These are phyloP conservation scores for Sycophila sp. DNA, from an alignment of 1,140 invertebrate species.

Conservation along the genomic window DNA sequence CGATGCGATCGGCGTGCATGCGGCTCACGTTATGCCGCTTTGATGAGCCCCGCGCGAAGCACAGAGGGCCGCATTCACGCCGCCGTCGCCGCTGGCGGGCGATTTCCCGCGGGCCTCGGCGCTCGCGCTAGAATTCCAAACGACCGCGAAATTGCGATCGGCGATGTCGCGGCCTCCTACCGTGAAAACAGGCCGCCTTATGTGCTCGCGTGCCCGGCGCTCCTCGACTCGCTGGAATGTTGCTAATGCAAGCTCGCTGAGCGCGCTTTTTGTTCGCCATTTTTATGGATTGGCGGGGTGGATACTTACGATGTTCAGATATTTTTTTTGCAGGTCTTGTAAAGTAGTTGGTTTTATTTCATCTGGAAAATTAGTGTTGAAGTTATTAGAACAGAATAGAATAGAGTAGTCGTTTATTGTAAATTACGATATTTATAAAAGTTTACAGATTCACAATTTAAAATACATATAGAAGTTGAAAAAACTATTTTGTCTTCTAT, in stretches of 20 bases:
- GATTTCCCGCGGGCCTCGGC: background rate
- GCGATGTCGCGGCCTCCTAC: background rate
- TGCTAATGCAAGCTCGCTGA: background rate
- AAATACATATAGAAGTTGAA: too few species aligned
- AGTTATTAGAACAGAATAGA: too few species aligned
- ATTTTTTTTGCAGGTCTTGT: too few species aligned
- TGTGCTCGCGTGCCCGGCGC: background rate
- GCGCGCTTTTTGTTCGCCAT: background rate
- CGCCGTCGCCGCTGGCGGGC: background rate
- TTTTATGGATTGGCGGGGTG: background rate
- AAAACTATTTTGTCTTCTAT: too few species aligned
- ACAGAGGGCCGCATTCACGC: background rate
- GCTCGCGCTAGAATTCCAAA: conserved; percentile 21
- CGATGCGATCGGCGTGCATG: conserved; percentile 45
- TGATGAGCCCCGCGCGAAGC: background rate
- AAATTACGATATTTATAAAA: too few species aligned
- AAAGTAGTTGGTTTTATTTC: too few species aligned
- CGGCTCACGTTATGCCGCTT: conserved; percentile 53
- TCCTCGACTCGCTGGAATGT: background rate
- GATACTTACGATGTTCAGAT: too few species aligned
- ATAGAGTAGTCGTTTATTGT: too few species aligned
- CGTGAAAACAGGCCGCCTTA: background rate
- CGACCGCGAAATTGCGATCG: conserved; percentile 31
- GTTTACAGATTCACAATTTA: too few species aligned
- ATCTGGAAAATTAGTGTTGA: too few species aligned